Conservation (phyloP, 2,888 invertebrate genomes). For the Resseliella maxima region DNA sequence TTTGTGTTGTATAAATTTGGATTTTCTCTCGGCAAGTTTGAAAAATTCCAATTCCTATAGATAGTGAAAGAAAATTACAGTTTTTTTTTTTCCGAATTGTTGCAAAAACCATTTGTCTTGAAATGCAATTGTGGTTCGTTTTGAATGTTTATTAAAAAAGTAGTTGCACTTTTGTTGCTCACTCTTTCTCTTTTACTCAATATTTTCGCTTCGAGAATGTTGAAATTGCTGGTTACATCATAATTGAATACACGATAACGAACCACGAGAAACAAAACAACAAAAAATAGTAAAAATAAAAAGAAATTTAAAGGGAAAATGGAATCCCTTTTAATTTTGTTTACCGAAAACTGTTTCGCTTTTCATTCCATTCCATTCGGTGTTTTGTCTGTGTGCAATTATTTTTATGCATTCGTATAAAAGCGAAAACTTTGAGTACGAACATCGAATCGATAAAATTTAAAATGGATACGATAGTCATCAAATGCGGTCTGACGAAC, state of each 20-base stretch:
- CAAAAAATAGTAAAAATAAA: not conserved
- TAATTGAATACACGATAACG: not conserved
- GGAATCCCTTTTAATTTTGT: not conserved
- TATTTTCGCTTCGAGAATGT: not conserved
- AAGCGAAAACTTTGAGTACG: not conserved
- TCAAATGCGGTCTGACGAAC: conserved; percentile 32
- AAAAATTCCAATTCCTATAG: not conserved
- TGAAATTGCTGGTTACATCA: not conserved
- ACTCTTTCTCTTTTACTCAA: not conserved
- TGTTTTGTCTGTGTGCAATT: not conserved
- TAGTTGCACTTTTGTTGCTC: not conserved
- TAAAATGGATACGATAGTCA: conserved; percentile 51
- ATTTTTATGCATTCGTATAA: conserved; percentile 12
- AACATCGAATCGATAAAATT: conserved; percentile 39
- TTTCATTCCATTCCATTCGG: not conserved
- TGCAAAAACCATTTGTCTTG: not conserved
- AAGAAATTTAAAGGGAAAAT: too few relatives aligned
- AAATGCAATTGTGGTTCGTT: conserved; percentile 37
- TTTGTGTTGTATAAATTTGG: too few relatives aligned
- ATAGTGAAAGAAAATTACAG: too few relatives aligned
- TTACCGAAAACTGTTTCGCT: not conserved
- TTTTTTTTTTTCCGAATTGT: not conserved
- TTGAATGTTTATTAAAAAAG: conserved; percentile 6
- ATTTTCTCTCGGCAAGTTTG: not conserved
- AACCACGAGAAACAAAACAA: not conserved